Conservation (phyloP, 2,113 vertebrate genomes). For the Hoplias malabaricus region DNA sequence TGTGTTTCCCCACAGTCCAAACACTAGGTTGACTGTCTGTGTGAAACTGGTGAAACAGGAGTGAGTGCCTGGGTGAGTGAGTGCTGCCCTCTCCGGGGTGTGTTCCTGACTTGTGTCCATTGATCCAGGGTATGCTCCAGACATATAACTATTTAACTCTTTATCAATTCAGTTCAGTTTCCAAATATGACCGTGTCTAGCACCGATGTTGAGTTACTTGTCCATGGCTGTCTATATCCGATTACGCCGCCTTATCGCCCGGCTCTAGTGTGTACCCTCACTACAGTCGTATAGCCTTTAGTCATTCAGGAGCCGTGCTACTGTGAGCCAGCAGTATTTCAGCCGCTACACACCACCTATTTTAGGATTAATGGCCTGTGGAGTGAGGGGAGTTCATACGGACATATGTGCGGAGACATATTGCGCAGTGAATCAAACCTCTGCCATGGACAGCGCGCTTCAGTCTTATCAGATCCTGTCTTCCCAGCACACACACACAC, state of each 20-base stretch:
- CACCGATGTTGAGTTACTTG: too few relatives aligned
- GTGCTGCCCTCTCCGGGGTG: too few relatives aligned
- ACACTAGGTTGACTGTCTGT: too few relatives aligned
- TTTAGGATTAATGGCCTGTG: slow-evolving; percentile 28
- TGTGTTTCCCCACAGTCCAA: too few relatives aligned
- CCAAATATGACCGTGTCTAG: background rate
- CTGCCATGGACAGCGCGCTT: slow-evolving; percentile 18
- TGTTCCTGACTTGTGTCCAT: too few relatives aligned
- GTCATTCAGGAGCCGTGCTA: background rate
- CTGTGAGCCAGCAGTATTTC: slow-evolving; percentile 10
- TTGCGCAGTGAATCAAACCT: slow-evolving; percentile 41
- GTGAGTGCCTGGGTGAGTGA: too few relatives aligned
- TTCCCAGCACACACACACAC: slow-evolving; percentile 13
- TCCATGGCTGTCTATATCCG: background rate
- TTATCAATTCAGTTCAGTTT: background rate
- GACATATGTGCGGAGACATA: slow-evolving; percentile 25
- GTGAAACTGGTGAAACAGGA: too few relatives aligned
- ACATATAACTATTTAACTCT: too few relatives aligned
- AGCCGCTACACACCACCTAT: background rate
- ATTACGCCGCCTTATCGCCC: background rate
- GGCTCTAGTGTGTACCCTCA: background rate
- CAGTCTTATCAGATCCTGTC: slow-evolving; percentile 31
- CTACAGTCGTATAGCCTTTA: slow-evolving; percentile 7
- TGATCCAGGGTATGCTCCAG: too few relatives aligned
- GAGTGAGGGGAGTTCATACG: slow-evolving; percentile 8